A percentile compares a stretch with the other conserved stretches of the same genome.
phyloP scores from a whole-genome alignment of 2,888 invertebrate genomes.

The Heliconius aoede region DNA sequence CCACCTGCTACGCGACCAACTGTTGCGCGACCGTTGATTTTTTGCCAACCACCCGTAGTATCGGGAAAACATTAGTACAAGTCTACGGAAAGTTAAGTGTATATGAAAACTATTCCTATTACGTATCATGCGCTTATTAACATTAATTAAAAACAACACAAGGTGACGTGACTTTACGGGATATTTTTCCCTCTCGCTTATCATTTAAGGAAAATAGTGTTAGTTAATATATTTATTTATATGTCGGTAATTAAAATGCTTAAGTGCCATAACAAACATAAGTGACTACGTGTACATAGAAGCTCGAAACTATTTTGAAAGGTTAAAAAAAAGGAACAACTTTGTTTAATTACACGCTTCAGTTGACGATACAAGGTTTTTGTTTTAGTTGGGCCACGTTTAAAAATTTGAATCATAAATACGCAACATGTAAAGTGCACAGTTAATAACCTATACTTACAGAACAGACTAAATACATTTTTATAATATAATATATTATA shows the following conservation, averaged over 20 bases:
- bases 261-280: slow-evolving; percentile 42
- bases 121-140: slow-evolving; percentile 33
- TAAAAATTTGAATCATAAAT: slow-evolving; percentile 33
- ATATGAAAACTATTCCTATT: slow-evolving; percentile 34
- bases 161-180: slow-evolving; percentile 38
- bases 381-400: slow-evolving; percentile 57
- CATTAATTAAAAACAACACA: slow-evolving; percentile 45
- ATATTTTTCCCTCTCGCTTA: slow-evolving; percentile 62
- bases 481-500: too few relatives aligned
- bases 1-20: slow-evolving; percentile 81
- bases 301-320: slow-evolving; percentile 43
- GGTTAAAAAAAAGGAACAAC: slow-evolving; percentile 43
- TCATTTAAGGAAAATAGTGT: slow-evolving; percentile 62
- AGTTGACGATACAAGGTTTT: slow-evolving; percentile 57
- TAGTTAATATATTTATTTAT: slow-evolving; percentile 45
- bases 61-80: slow-evolving; percentile 75
- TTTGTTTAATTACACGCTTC: slow-evolving; percentile 52
- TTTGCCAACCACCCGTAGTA: slow-evolving; percentile 70
- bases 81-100: slow-evolving; percentile 38
- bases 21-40: slow-evolving; percentile 83
- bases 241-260: slow-evolving; percentile 44
- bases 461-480: background rate
- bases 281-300: slow-evolving; percentile 35
- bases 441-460: background rate
- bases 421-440: slow-evolving; percentile 5